Evolutionary conservation across 2,797 vertebrate species (phyloP).

Genomic region (Microctenopoma stevenorrisi): DNA sequence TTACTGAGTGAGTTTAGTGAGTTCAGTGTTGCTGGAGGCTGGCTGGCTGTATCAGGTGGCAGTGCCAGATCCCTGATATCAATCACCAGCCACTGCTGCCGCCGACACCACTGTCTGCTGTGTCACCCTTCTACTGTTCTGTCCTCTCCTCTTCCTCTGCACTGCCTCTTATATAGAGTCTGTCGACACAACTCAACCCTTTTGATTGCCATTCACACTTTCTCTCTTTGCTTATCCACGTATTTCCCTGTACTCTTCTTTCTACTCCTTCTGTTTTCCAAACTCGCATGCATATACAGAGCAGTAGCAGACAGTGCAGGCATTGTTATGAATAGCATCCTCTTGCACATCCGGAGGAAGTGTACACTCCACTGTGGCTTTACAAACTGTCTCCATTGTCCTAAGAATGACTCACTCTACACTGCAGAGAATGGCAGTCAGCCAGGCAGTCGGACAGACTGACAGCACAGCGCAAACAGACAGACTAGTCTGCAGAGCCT

Average conservation of each 20-base stretch:
- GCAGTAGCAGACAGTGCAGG: slow-evolving; percentile 76
- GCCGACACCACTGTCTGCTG: slow-evolving; percentile 72
- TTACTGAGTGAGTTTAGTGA: slow-evolving; percentile 82
- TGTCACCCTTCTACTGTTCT: slow-evolving; percentile 55
- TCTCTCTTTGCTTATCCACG: slow-evolving; percentile 17
- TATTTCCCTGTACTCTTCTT: slow-evolving; percentile 38
- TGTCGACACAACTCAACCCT: slow-evolving; percentile 52
- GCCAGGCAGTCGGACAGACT: slow-evolving; percentile 70
- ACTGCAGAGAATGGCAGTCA: slow-evolving; percentile 77
- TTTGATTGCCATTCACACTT: slow-evolving; percentile 33
- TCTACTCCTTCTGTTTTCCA: slow-evolving; percentile 39
- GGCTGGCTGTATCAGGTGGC: slow-evolving; percentile 83
- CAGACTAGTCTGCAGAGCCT: slow-evolving; percentile 72
- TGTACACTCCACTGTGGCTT: slow-evolving; percentile 82
- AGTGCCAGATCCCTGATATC: slow-evolving; percentile 85
- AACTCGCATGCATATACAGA: slow-evolving; percentile 51
- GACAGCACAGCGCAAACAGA: slow-evolving; percentile 64
- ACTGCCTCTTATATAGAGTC: slow-evolving; percentile 44
- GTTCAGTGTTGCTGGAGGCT: slow-evolving; percentile 82
- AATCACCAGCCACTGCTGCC: slow-evolving; percentile 77
- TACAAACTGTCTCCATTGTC: slow-evolving; percentile 85
- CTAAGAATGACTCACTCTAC: slow-evolving; percentile 79
- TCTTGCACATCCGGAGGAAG: slow-evolving; percentile 85
- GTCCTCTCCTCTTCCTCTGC: slow-evolving; percentile 29
- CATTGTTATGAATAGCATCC: slow-evolving; percentile 84